Percentiles rank a stretch among this genome's conserved stretches.
Conservation (phyloP, 2,797 vertebrate genomes). For the Macropus fuliginosus region DNA sequence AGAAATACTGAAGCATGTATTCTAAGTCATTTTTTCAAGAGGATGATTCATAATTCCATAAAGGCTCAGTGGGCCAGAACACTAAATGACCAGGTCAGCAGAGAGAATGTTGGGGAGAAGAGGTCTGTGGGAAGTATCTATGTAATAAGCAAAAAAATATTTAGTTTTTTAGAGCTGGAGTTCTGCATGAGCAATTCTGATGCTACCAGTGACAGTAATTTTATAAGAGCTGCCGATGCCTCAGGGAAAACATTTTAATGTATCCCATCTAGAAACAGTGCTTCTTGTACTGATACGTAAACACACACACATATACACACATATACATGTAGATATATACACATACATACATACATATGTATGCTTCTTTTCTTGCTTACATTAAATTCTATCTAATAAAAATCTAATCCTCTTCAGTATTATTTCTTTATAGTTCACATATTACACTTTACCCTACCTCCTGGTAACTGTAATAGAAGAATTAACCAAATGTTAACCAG, state of each 20-base stretch:
- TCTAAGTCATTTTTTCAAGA: slow-evolving; percentile 74
- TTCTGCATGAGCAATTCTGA: slow-evolving; percentile 78
- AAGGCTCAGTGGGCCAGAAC: slow-evolving; percentile 75
- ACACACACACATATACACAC: background rate
- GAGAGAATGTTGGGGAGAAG: slow-evolving; percentile 64
- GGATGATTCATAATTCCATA: slow-evolving; percentile 80
- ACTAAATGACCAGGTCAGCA: slow-evolving; percentile 76
- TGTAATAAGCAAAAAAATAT: slow-evolving; percentile 76
- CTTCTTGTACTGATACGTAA: slow-evolving; percentile 56
- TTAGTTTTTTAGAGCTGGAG: slow-evolving; percentile 73
- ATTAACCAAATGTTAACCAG: slow-evolving; percentile 30
- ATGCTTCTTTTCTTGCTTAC: slow-evolving; percentile 41
- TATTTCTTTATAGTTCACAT: background rate
- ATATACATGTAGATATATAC: no score
- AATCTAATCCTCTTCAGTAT: slow-evolving; percentile 6
- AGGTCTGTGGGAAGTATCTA: slow-evolving; percentile 69
- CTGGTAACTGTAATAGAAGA: slow-evolving; percentile 42
- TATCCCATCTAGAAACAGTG: slow-evolving; percentile 65
- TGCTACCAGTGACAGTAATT: slow-evolving; percentile 74
- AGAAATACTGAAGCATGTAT: slow-evolving; percentile 74
- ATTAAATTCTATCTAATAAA: slow-evolving; percentile 64
- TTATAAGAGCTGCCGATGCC: slow-evolving; percentile 71
- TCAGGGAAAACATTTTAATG: slow-evolving; percentile 76
- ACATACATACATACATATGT: slow-evolving; percentile 1
- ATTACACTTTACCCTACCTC: slow-evolving; percentile 22